phyloP scores from a whole-genome alignment of 2,113 vertebrate species.

The Anguilla rostrata region DNA sequence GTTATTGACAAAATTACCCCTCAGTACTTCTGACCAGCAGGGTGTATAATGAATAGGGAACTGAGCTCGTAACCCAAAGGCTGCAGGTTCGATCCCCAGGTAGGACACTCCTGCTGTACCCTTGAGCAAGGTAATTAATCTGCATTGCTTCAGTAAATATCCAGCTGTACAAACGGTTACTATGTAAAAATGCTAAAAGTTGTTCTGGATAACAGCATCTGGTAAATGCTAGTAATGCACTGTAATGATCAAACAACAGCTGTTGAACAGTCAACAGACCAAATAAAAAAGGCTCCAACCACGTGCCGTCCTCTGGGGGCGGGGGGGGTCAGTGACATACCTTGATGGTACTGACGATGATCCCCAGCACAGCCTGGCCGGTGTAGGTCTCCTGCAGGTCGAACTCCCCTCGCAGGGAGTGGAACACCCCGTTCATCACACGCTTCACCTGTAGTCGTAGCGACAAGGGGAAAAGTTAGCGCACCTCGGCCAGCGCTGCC shows the following conservation, averaged over 20 bases:
- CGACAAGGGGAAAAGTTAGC: neutral
- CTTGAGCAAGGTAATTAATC: no score
- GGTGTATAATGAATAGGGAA: no score
- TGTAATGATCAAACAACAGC: neutral
- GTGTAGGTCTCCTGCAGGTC: slow-evolving; percentile 81
- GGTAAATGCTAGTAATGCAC: no score
- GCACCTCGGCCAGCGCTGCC: neutral
- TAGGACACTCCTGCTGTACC: no score
- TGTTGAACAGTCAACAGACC: neutral
- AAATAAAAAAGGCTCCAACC: neutral
- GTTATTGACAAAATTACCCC: neutral
- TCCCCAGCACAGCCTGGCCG: slow-evolving; percentile 77
- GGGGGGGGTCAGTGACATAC: slow-evolving; percentile 64
- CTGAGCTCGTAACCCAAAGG: no score
- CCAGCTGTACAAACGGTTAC: no score
- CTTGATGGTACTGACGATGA: slow-evolving; percentile 90
- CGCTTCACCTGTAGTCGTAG: slow-evolving; percentile 82
- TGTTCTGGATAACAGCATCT: no score
- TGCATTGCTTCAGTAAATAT: no score
- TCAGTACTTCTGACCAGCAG: neutral
- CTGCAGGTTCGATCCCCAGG: no score
- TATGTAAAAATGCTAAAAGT: no score
- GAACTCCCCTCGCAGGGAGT: slow-evolving; percentile 85
- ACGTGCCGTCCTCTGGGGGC: neutral
- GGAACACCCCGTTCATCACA: slow-evolving; percentile 95